Percentiles rank a stretch among this genome's conserved stretches.
These are phyloP conservation scores for Cardiocondyla obscurior DNA, from an alignment of 1,140 invertebrate genomes.

Conservation along the genomic window DNA sequence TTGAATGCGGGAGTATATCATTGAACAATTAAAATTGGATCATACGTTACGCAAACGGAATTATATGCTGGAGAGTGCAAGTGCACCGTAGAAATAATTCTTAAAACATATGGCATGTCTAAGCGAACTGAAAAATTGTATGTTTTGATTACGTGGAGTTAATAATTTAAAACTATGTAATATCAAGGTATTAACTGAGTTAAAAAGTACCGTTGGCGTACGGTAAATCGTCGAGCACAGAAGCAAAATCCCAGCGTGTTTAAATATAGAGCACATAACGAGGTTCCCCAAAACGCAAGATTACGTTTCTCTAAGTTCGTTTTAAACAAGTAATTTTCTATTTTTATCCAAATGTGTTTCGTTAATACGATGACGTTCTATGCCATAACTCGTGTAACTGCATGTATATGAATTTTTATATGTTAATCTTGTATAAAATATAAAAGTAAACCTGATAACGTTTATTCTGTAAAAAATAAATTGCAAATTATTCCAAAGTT, in stretches of 20 bases:
- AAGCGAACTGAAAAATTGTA: not conserved
- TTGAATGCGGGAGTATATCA: not conserved
- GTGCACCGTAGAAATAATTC: not conserved
- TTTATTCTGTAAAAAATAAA: not conserved
- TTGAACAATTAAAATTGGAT: conserved; percentile 6
- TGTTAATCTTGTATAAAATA: not conserved
- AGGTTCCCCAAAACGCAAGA: not conserved
- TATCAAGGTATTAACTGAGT: not conserved
- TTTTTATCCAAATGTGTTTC: not conserved
- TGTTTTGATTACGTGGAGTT: not conserved
- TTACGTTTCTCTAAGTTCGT: not conserved
- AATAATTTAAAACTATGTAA: not conserved
- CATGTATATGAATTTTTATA: not conserved
- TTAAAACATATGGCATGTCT: not conserved
- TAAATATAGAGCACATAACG: not conserved
- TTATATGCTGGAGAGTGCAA: not conserved
- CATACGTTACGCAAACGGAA: not conserved
- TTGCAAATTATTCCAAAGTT: conserved; percentile 3
- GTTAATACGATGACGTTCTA: not conserved
- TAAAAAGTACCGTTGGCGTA: not conserved
- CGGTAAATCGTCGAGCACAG: not conserved
- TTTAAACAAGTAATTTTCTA: not conserved
- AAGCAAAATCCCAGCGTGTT: not conserved
- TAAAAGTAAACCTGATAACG: not conserved
- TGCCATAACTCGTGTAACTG: not conserved